Evolutionary conservation across 2,113 vertebrate species (phyloP).

Genomic region (Calypte anna): DNA sequence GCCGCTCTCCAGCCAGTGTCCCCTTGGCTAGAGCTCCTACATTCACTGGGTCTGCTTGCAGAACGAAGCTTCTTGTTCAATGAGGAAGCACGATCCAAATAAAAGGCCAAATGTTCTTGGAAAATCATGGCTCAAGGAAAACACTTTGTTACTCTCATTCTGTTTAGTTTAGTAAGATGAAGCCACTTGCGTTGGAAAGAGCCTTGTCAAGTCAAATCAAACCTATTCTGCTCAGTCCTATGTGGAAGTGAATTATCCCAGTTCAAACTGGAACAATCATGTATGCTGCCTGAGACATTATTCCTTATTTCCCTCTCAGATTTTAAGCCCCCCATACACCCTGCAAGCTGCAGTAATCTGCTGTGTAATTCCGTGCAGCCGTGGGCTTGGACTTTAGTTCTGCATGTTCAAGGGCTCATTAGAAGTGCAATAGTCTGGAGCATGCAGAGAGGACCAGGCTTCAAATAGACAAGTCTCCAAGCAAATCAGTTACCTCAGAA

Average conservation of each 20-base stretch:
- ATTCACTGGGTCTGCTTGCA: background rate
- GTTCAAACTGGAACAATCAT: slow-evolving; percentile 12
- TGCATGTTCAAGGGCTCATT: background rate
- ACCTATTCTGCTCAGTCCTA: background rate
- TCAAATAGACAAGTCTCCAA: background rate
- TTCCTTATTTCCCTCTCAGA: background rate
- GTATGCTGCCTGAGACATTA: background rate
- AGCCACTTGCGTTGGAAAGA: background rate
- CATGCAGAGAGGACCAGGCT: background rate
- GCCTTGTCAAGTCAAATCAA: slow-evolving; percentile 1
- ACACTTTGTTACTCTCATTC: background rate
- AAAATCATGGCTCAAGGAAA: background rate
- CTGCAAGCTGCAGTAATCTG: background rate
- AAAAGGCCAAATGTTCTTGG: background rate
- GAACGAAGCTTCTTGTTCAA: background rate
- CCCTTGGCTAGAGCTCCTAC: background rate
- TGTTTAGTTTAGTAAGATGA: background rate
- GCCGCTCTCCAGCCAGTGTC: background rate
- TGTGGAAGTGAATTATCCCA: background rate
- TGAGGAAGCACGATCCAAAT: background rate
- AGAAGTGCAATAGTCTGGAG: background rate
- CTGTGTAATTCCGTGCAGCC: background rate
- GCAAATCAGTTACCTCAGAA: background rate
- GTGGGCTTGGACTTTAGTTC: background rate
- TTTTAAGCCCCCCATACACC: background rate